Evolutionary conservation across 1,140 invertebrate genomes (phyloP).

Genomic region (Pogonomyrmex californicus): DNA sequence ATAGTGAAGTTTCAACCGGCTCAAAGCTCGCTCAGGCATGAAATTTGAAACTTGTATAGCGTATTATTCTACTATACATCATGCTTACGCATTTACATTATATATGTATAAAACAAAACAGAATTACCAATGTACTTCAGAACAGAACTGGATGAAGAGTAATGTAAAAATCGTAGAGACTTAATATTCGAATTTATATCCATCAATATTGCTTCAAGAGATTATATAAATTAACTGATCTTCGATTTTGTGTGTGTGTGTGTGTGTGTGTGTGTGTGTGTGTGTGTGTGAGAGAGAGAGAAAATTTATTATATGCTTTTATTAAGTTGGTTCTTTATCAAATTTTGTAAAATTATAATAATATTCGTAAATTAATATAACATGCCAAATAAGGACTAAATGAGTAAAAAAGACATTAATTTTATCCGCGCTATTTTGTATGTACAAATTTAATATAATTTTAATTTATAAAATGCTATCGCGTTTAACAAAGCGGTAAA

Average conservation of each 20-base stretch:
- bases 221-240: constrained; percentile 1
- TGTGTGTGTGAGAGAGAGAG: too few relatives aligned
- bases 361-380: neutral
- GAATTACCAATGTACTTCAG: neutral
- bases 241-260: neutral
- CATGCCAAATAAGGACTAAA: constrained; percentile 3
- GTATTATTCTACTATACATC: constrained; percentile 3
- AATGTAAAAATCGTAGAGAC: neutral
- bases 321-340: neutral
- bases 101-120: constrained; percentile 34
- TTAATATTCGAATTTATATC: neutral
- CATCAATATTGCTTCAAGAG: neutral
- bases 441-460: neutral
- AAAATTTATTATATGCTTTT: neutral
- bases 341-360: neutral
- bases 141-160: neutral
- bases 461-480: constrained; percentile 22
- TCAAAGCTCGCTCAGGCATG: neutral
- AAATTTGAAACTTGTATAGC: constrained; percentile 38
- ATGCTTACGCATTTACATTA: constrained; percentile 1
- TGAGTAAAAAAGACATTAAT: neutral
- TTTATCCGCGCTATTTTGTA: neutral
- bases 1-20: constrained; percentile 29
- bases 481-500: neutral
- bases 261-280: too few relatives aligned